A percentile compares a stretch with the other conserved stretches of the same genome.
phyloP scores from a whole-genome alignment of 2,888 invertebrate species.

The Drosophila quinaria region DNA sequence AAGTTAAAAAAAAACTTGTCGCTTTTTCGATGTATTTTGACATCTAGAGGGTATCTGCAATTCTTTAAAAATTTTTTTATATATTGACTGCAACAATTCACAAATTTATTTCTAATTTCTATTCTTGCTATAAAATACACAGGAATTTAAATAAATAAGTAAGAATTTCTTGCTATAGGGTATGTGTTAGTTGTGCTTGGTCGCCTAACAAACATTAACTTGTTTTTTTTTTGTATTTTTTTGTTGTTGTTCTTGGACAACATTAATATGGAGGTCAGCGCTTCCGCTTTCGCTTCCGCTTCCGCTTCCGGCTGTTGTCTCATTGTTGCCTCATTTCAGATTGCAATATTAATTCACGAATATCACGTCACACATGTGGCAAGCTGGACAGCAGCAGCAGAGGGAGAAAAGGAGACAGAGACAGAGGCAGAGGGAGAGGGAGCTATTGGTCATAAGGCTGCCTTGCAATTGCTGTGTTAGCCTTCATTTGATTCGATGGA shows the following conservation, averaged over 20 bases:
- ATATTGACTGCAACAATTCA: neutral
- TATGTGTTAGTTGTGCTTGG: constrained; percentile 12
- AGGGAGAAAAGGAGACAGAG: neutral
- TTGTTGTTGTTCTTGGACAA: constrained; percentile 27
- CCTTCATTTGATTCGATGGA: constrained; percentile 69
- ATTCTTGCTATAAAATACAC: too few species aligned
- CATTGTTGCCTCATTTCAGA: constrained; percentile 20
- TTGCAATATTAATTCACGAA: constrained; percentile 73
- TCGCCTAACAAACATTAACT: neutral
- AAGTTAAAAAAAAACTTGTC: too few species aligned
- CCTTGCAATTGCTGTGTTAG: constrained; percentile 31
- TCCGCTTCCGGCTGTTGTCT: constrained; percentile 12
- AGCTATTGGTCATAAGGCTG: constrained; percentile 34
- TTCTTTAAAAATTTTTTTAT: neutral
- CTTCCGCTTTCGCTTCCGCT: constrained; percentile 11
- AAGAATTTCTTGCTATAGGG: constrained; percentile 2
- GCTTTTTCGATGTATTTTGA: too few species aligned
- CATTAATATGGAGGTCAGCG: constrained; percentile 65
- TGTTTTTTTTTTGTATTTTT: constrained; percentile 10
- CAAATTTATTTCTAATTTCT: too few species aligned
- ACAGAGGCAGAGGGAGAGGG: neutral
- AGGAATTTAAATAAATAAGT: too few species aligned
- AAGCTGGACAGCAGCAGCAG: constrained; percentile 13
- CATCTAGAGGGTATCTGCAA: constrained; percentile 1
- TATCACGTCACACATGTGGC: constrained; percentile 56